Base-by-base conservation (phyloP, 2,113 vertebrate genomes). In the Marmota monax region DNA sequence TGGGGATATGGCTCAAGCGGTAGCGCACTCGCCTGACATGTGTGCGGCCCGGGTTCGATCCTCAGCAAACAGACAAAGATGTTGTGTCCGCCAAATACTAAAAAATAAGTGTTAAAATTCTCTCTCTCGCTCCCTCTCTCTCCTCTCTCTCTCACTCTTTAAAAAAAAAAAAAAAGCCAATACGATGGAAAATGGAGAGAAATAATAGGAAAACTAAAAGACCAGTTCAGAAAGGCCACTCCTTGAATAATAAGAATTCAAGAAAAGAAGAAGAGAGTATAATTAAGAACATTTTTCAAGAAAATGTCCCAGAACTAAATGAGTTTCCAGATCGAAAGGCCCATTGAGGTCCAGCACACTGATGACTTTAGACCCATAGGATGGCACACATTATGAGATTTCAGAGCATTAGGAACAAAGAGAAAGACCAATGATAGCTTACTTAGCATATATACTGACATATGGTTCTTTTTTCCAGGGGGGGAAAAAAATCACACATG, bases 281-380 rank as follows among this genome's bases (percentile, higher is more conserved):
- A 77, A 94, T 72, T 53, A 77, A 91, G 88, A 20, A 94, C 48
- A 25, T 23, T 29, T 96, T 92, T 94, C 32, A 63, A 67, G 42
- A 88, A 94, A 94, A 94, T 84, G 20, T 3, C 88, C 39, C 14
- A 58, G 27, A 73, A 89, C 45, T 37, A 72, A 80, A 39, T 48
- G 58, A 94, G 42, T 78, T 85, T 89, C 42, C 86, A 79, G 42
- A 79, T 48, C 9, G 45, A 90, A 79, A 85, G 56, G 72, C 42
- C 63, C 4, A 2, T 12, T 74, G n/a, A 69, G 20, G 14, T 86
- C 56, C 74, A 93, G 67, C 18, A 93, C 56, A 85, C 20, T 34
- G 53, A 53, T 58, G n/a, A 76, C 86, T 92, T 94, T 92, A 96
- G 48, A 76, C 27, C 34, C 39, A 83, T 6, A 96, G 25, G 58